A percentile compares a stretch with the other conserved stretches of the same genome.
These are phyloP conservation scores for Nannoperca australis DNA, from an alignment of 2,797 vertebrate genomes.

Conservation along the genomic window DNA sequence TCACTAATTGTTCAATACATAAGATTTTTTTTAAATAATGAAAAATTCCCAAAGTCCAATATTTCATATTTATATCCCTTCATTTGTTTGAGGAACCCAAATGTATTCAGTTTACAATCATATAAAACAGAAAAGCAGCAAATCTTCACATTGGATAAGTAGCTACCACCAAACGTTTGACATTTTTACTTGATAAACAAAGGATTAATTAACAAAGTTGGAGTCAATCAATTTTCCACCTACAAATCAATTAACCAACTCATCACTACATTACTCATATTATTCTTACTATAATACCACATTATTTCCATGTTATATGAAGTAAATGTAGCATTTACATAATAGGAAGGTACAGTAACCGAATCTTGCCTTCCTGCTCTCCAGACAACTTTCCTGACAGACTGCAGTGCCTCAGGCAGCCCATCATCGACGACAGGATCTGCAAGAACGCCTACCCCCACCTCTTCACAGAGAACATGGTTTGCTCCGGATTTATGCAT, in stretches of 20 bases:
- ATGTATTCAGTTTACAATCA: background rate
- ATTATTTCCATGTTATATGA: background rate
- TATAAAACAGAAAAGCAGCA: background rate
- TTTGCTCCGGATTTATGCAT: constrained; percentile 79
- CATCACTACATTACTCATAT: background rate
- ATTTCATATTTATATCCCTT: background rate
- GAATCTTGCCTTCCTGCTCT: background rate
- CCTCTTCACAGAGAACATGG: constrained; percentile 80
- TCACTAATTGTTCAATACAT: background rate
- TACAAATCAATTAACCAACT: background rate
- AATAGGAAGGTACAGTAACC: background rate
- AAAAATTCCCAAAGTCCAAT: background rate
- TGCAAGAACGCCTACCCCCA: constrained; percentile 77
- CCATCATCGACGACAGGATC: constrained; percentile 77
- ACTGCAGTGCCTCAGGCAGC: constrained; percentile 81
- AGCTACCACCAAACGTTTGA: background rate
- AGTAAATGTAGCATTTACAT: background rate
- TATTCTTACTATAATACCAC: background rate
- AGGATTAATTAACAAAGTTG: background rate
- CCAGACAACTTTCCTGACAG: constrained; percentile 70
- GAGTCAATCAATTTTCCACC: background rate
- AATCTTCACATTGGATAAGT: background rate
- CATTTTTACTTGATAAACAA: background rate
- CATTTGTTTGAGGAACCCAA: background rate
- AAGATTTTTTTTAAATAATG: background rate